Evolutionary conservation across 2,888 invertebrate species (phyloP), one percentile per base, ranked within the genome.

Genomic region (Hemistola chrysoprasaria): DNA sequence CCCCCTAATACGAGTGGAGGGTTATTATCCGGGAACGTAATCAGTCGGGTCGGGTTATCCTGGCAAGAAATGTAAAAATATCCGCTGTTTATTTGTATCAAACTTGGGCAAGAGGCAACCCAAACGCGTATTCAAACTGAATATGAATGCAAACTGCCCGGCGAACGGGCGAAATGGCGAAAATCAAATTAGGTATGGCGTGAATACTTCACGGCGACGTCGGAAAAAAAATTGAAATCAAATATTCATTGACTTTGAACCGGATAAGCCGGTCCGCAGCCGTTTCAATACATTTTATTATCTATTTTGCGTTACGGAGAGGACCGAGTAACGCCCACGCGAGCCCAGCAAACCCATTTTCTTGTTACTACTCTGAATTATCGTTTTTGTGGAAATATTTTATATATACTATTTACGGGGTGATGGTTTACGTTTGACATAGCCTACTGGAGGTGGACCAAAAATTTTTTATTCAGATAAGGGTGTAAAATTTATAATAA

Each of bases 141-240:
- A 88, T 88, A 88, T 87, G 87, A 88, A 88, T 88, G 85, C 85
- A 88, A 88, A 88, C 85, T 85, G 86, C 86, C 82, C 66, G 65
- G 72, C 81, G 79, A 87, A 87, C 77, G 81, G 78, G 74, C 77
- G 78, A 61, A 87, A 88, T 84, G 85, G 88, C 82, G 82, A 85
- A 86, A 88, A 88, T 87, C 88, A 88, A 88, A 88, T 88, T 88
- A 88, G 88, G 88, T 87, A 87, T 84, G 77, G 87, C 84, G 85
- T 79, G 84, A 87, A 87, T 88, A 86, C 88, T 88, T 88, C 88
- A 88, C 87, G 84, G 86, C 74, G 81, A 84, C 83, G 86, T 75
- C 75, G 84, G 76, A 41, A 48, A 80, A 87, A 86, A 88, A 88
- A 88, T 88, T 88, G 88, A 88, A 88, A 88, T 88, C 88, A 88